phyloP scores from a whole-genome alignment of 2,797 vertebrate species.

The Chelon labrosus region DNA sequence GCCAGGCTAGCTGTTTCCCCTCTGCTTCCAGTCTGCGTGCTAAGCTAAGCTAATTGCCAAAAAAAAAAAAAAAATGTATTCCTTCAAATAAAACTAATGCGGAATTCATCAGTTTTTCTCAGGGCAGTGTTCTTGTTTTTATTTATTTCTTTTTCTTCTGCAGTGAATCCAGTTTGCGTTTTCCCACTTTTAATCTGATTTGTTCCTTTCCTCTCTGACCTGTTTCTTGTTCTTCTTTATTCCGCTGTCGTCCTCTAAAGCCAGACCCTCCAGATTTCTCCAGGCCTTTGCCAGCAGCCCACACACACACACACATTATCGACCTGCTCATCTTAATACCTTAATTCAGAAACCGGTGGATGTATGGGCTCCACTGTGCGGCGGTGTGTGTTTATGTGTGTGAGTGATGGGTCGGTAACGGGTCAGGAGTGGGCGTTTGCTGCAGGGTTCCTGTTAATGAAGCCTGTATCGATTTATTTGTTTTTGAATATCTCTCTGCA shows the following conservation, averaged over 20 bases:
- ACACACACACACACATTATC: constrained; percentile 27
- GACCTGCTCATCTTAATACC: constrained; percentile 33
- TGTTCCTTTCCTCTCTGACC: constrained; percentile 18
- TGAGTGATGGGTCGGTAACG: constrained; percentile 32
- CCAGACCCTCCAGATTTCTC: constrained; percentile 4
- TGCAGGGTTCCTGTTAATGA: constrained; percentile 51
- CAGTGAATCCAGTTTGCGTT: neutral
- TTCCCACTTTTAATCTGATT: constrained; percentile 10
- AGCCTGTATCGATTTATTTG: constrained; percentile 57
- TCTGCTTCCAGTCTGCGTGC: fast-evolving
- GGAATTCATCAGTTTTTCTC: neutral
- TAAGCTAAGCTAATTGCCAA: constrained; percentile 5
- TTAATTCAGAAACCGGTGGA: constrained; percentile 32
- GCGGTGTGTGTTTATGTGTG: constrained; percentile 41
- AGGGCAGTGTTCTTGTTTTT: neutral
- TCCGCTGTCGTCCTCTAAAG: constrained; percentile 2
- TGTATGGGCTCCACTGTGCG: constrained; percentile 5
- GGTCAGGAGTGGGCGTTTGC: constrained; percentile 48
- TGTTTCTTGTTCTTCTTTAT: neutral
- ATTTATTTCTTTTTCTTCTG: neutral
- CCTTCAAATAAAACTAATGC: neutral
- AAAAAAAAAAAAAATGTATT: neutral
- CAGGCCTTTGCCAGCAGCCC: constrained; percentile 16
- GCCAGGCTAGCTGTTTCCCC: too few species aligned
- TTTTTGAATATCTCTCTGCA: constrained; percentile 44